Evolutionary conservation across 2,888 invertebrate genomes (phyloP).

Genomic region (Acanthoscelides obtectus): DNA sequence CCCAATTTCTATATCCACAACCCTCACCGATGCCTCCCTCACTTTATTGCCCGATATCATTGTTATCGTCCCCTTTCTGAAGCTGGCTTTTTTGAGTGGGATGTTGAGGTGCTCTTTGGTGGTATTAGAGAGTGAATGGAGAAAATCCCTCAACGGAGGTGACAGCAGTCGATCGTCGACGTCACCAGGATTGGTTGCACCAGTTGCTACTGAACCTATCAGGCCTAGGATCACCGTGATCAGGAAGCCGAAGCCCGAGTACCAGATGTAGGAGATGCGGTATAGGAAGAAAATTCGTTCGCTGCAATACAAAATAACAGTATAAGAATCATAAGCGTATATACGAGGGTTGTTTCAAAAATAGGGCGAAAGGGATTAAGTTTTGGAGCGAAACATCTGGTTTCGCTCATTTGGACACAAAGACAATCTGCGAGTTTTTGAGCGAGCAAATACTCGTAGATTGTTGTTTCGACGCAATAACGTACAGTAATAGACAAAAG

Average conservation of each 20-base stretch:
- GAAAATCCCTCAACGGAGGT: conserved; percentile 58
- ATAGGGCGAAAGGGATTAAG: no score
- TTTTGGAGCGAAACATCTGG: no score
- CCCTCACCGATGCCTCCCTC: not conserved
- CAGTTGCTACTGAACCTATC: conserved; percentile 64
- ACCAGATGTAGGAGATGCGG: conserved; percentile 86
- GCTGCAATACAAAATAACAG: conserved; percentile 25
- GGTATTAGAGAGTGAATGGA: conserved; percentile 50
- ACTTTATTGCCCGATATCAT: conserved; percentile 25
- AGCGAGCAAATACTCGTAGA: no score
- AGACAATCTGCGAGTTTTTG: no score
- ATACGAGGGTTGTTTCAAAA: no score
- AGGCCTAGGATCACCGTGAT: conserved; percentile 70
- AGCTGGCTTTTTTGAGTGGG: conserved; percentile 29
- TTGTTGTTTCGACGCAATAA: no score
- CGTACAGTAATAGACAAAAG: no score
- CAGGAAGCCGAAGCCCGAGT: conserved; percentile 74
- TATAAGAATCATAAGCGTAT: no score
- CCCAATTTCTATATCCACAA: conserved; percentile 1
- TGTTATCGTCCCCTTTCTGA: conserved; percentile 17
- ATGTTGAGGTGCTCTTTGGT: conserved; percentile 45
- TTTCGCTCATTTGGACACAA: no score
- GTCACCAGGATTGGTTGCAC: conserved; percentile 56
- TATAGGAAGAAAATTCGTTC: conserved; percentile 52
- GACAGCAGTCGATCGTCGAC: conserved; percentile 65